Base-by-base conservation (phyloP, 2,797 vertebrate genomes). In the Paedocypris micromegethes region DNA sequence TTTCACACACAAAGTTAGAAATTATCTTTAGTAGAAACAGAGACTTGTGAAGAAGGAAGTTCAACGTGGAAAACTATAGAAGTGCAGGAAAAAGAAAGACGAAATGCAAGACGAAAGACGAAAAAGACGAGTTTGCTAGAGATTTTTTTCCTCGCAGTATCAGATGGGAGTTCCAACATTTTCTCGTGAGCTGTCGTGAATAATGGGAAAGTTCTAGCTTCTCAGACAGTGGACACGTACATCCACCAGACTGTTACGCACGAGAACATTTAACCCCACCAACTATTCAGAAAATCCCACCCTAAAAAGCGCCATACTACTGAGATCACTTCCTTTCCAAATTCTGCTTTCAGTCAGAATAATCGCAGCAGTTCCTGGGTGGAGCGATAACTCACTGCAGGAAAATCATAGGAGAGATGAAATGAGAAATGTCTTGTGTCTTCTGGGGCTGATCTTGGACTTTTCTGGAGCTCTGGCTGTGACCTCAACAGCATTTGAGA, bases 321-420 rank as follows among this genome's bases (percentile, higher is more conserved):
- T 69, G 70, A 80, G 83, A 78, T 53, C 66, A 65, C 66, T 75
- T 78, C 66, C 72, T 43, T 59, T 58, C 71, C 75, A 75, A 70
- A 69, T 61, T n/a, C 64, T 54, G 61, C 77, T 59, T 71, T 75
- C 81, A 81, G 76, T 83, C 81, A 84, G 73, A 83, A 80, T 77
- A 76, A 76, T 77, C 84, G 78, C 72, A 80, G 87, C 79, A 86
- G 84, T 88, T 89, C 86, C 88, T 87, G 59, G 54, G 70, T 62
- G 66, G 57, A 77, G 75, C 61, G 59, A 74, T 9, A 66, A 55
- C 37, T 42, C 64, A 54, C 68, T 71, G 56, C 58, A 73, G 80
- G 42, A 38, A 70, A 77, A 71, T 64, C 71, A 72, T 8, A 39
- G 53, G 41, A 47, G 44, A 64, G 64, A 72, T 50, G 23, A 51